Conservation (phyloP, 2,113 vertebrate species). For the Corvus moneduloides region DNA sequence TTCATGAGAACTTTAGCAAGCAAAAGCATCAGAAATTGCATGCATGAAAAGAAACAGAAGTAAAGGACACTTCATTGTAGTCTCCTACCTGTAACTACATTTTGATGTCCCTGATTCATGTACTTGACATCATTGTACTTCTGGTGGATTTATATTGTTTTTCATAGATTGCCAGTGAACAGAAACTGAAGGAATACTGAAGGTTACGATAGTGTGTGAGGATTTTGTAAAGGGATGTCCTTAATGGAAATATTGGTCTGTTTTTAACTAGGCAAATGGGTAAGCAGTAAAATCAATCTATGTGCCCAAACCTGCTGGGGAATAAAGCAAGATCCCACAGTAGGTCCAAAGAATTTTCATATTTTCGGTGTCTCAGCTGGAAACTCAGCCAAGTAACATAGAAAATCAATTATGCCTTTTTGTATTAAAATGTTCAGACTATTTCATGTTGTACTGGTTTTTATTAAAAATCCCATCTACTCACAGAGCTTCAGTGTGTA, state of each 20-base stretch:
- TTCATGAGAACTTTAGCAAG: neutral
- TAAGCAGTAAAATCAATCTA: neutral
- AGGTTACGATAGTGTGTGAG: neutral
- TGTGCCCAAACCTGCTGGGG: neutral
- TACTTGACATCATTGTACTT: neutral
- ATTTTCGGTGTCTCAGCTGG: neutral
- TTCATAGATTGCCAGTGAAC: neutral
- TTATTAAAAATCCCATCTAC: neutral
- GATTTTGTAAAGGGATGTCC: neutral
- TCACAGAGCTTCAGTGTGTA: neutral
- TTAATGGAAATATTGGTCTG: neutral
- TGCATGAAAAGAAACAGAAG: neutral
- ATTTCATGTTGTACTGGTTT: neutral
- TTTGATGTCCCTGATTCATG: neutral
- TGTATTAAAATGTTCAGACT: neutral
- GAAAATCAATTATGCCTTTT: neutral
- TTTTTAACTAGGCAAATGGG: neutral
- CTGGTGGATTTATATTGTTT: neutral
- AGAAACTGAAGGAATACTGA: neutral
- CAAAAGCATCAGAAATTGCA: neutral
- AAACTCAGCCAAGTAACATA: neutral
- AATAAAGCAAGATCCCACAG: neutral
- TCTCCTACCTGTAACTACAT: neutral
- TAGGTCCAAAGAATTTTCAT: neutral
- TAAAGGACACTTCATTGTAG: neutral